Conservation (phyloP, 2,113 vertebrate genomes). For the Chauna torquata region DNA sequence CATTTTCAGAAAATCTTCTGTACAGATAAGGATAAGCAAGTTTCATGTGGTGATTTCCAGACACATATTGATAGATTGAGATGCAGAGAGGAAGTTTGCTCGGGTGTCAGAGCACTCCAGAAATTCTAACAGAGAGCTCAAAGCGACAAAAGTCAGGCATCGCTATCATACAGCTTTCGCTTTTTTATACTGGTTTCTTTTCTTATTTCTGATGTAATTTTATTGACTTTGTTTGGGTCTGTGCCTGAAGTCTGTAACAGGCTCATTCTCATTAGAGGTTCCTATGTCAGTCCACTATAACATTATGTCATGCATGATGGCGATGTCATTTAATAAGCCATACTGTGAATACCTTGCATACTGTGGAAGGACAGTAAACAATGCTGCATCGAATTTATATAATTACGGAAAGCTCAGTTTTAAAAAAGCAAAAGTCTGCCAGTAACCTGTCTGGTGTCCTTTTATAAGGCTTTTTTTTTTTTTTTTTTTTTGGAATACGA, state of each 20-base stretch:
- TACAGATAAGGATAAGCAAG: not conserved
- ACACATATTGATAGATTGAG: not conserved
- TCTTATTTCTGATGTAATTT: not conserved
- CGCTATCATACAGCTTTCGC: not conserved
- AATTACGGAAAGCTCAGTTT: not conserved
- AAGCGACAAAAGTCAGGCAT: not conserved
- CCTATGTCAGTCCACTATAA: not conserved
- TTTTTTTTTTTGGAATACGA: not conserved
- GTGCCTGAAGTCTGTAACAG: not conserved
- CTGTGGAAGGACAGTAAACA: not conserved
- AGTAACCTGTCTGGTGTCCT: not conserved
- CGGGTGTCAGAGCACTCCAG: not conserved
- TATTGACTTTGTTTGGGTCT: not conserved
- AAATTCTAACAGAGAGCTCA: not conserved
- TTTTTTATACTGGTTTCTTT: not conserved
- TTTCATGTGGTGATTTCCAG: not conserved
- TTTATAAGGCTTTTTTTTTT: not conserved
- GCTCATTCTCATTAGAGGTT: not conserved
- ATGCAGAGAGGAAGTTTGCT: not conserved
- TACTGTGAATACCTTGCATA: not conserved
- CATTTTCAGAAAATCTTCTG: not conserved
- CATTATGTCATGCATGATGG: not conserved
- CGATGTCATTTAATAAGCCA: slow-evolving; percentile 9
- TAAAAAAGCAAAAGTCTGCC: not conserved
- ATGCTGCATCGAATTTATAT: not conserved